These are phyloP conservation scores for Piezodorus guildinii DNA, from an alignment of 1,140 invertebrate genomes.

Conservation along the genomic window DNA sequence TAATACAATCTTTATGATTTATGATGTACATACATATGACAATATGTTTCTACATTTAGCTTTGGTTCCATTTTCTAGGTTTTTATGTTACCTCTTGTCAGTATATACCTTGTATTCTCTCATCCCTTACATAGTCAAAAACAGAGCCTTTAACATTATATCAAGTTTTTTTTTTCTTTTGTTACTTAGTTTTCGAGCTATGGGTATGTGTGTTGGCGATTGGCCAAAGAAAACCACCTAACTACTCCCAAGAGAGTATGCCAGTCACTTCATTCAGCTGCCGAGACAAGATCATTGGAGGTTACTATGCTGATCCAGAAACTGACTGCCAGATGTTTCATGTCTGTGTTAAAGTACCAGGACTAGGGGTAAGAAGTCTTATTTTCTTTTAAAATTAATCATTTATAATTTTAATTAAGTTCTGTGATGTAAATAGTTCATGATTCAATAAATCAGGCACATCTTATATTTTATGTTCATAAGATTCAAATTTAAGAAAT, in stretches of 20 bases:
- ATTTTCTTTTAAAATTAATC: background rate
- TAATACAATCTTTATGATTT: no score
- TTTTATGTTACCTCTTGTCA: no score
- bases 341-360: constrained; percentile 71
- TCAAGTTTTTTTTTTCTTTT: background rate
- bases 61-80: no score
- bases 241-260: constrained; percentile 66
- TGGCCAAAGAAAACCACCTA: constrained; percentile 40
- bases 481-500: no score
- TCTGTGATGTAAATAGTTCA: background rate
- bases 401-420: background rate
- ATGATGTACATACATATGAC: no score
- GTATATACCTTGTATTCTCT: no score
- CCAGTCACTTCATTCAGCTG: constrained; percentile 78
- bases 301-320: constrained; percentile 83
- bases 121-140: no score
- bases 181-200: background rate
- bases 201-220: background rate
- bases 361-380: constrained; percentile 47
- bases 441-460: no score
- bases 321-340: constrained; percentile 88
- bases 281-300: constrained; percentile 73
- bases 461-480: no score
- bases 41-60: no score
- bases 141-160: no score